Percentiles rank a stretch among this genome's conserved stretches.
These are phyloP conservation scores for Cheilosia soror DNA, from an alignment of 2,888 invertebrate genomes.

Conservation along the genomic window DNA sequence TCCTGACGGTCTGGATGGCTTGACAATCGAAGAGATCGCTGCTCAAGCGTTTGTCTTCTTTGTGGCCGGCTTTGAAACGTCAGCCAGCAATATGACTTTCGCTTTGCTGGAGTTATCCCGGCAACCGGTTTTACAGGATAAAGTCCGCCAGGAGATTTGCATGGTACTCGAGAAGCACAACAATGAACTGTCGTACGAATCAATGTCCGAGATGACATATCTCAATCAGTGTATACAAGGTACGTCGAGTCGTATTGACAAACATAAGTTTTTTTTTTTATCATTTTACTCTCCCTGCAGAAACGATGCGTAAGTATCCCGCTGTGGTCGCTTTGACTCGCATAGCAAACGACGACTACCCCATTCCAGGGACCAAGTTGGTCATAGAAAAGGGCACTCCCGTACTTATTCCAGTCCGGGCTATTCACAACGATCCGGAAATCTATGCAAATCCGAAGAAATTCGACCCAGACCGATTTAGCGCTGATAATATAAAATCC, in stretches of 20 bases:
- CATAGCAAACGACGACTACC: constrained; percentile 79
- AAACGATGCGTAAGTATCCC: constrained; percentile 84
- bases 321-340: constrained; percentile 81
- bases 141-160: constrained; percentile 83
- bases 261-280: background rate
- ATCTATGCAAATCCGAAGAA: constrained; percentile 83
- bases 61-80: constrained; percentile 85
- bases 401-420: constrained; percentile 80
- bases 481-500: constrained; percentile 77
- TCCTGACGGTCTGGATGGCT: constrained; percentile 65
- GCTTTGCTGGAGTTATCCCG: constrained; percentile 84
- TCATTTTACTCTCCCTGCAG: constrained; percentile 77
- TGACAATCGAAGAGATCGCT: constrained; percentile 84
- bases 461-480: constrained; percentile 84
- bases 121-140: constrained; percentile 83
- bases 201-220: constrained; percentile 84
- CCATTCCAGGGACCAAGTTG: constrained; percentile 78
- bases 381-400: constrained; percentile 80
- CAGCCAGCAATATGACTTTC: constrained; percentile 84
- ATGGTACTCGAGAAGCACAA: constrained; percentile 81
- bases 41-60: constrained; percentile 86
- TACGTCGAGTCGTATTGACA: constrained; percentile 74
- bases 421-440: constrained; percentile 83
- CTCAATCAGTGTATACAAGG: constrained; percentile 84
- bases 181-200: constrained; percentile 84